A percentile compares a stretch with the other conserved stretches of the same genome.
Conservation (phyloP, 2,888 invertebrate species). For the Latheticus oryzae region DNA sequence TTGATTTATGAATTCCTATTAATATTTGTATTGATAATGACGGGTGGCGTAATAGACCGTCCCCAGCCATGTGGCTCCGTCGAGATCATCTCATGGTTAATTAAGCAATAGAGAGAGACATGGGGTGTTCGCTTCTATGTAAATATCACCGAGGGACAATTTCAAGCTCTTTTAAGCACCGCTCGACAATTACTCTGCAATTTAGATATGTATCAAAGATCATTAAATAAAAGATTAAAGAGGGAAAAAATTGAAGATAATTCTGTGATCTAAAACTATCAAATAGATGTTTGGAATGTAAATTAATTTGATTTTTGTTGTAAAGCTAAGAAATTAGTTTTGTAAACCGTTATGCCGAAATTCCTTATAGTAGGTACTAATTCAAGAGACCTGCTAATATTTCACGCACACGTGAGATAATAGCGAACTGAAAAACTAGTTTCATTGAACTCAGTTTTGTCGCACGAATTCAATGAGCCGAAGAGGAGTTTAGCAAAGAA, state of each 20-base stretch:
- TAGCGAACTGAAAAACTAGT: no score
- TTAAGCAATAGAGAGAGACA: conserved; percentile 60
- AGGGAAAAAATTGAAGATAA: conserved; percentile 15
- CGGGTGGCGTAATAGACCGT: conserved; percentile 35
- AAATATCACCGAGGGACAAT: conserved; percentile 64
- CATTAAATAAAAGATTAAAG: conserved; percentile 29
- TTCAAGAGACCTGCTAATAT: no score
- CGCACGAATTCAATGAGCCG: no score
- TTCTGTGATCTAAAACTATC: conserved; percentile 6
- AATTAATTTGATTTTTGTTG: no score
- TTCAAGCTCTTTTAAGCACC: conserved; percentile 67
- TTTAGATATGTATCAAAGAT: conserved; percentile 64
- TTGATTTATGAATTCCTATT: conserved; percentile 39
- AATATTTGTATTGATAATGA: conserved; percentile 44
- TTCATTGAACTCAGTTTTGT: no score
- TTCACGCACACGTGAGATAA: no score
- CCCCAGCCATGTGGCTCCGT: conserved; percentile 43
- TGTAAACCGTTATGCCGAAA: no score
- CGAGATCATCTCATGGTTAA: conserved; percentile 62
- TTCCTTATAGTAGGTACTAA: no score
- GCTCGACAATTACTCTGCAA: conserved; percentile 65
- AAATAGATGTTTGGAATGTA: no score
- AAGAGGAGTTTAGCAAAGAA: no score
- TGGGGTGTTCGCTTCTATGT: conserved; percentile 57
- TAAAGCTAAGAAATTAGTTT: no score